Evolutionary conservation across 2,888 invertebrate genomes (phyloP), one percentile per base, ranked within the genome.

Genomic region (Sphaerophoria rueppellii): DNA sequence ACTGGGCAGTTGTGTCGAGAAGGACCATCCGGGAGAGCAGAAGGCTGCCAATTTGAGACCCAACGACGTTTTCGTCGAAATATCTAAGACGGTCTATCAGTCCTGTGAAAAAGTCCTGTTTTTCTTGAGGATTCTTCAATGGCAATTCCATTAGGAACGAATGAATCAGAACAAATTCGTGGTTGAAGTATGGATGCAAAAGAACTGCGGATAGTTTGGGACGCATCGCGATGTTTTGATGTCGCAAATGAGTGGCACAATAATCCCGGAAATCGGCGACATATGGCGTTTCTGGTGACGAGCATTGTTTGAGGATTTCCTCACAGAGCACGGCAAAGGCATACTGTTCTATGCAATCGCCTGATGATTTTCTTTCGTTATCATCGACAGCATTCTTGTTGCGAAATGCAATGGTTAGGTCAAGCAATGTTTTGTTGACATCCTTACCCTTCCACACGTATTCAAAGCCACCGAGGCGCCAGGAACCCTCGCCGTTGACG

Each of bases 381-480:
- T 95, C 93, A 89, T 96, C 95, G 35, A 96, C 92, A 12, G 95
- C 95, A 89, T 94, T 94, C 88, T 95, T 94, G 90, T 96, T 96
- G 83, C 96, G 94, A 88, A 94, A 93, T 78, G 93, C 93, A 89
- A 94, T 94, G 12, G 95, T 94, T 91, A 95, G 94, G 89, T 94
- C 94, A 57, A 96, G 92, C 89, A 95, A 94, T 52, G 94, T 93
- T 69, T 93, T 90, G 60, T 94, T 95, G 14, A 96, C 91, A 86
- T 96, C 96, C 76, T 92, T 93, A 88, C 94, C 94, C 87, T 94
- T 93, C 91, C 95, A 96, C 11, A 96, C 93, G 90, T 95, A 96
- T 90, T 98, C 97, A 89, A 98, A 93, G 4, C 97, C 97, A 11
- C 96, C 97, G 40, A 98, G 93, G 89, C 96, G 96, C 98, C 98